Conservation (phyloP, 2,797 vertebrate genomes). For the Furcifer pardalis region DNA sequence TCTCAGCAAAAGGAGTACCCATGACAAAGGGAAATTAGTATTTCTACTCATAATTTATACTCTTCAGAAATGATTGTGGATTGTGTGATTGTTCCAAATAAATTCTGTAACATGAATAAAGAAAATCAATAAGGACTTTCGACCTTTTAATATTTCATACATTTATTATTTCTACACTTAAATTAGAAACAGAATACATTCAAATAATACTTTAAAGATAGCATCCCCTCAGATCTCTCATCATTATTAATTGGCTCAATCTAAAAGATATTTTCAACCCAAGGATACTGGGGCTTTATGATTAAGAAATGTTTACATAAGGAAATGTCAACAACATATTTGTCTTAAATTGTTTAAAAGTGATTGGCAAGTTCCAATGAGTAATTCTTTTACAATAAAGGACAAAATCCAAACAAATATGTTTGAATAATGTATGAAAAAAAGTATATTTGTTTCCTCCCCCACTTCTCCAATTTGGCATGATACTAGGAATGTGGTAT, state of each 20-base stretch:
- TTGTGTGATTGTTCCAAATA: neutral
- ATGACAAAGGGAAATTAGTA: neutral
- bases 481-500: constrained; percentile 8
- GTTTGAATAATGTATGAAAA: constrained; percentile 57
- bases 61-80: neutral
- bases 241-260: neutral
- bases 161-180: neutral
- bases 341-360: constrained; percentile 39
- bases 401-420: constrained; percentile 42
- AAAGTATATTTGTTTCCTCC: constrained; percentile 38
- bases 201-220: neutral
- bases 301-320: constrained; percentile 17
- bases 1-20: neutral
- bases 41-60: neutral
- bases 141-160: neutral
- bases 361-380: constrained; percentile 42
- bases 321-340: constrained; percentile 41
- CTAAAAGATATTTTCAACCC: neutral
- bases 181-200: neutral
- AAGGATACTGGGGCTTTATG: constrained; percentile 34
- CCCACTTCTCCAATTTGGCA: constrained; percentile 40
- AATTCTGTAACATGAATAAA: neutral
- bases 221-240: neutral
- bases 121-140: constrained; percentile 20
- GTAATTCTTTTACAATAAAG: constrained; percentile 43